Evolutionary conservation across 2,113 vertebrate species (phyloP), one percentile per base, ranked within the genome.

Genomic region (Syngnathus floridae): DNA sequence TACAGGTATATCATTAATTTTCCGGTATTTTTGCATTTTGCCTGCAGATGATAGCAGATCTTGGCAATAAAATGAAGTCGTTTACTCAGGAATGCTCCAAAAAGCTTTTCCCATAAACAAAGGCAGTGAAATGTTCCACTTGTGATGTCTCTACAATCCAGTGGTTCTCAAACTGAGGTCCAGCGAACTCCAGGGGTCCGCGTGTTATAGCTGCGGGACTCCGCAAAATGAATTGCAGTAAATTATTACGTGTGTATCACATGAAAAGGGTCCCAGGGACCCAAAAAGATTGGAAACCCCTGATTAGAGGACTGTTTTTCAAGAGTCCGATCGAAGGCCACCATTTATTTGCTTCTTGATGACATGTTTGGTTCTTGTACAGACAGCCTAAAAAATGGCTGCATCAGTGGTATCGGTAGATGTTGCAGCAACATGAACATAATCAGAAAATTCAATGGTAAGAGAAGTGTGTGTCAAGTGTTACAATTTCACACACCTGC

Each of bases 11-110:
- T 16, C 26, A 17, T 35, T 11, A 16, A 56, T 56, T 56, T 56
- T 56, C 26, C 26, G 12, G 26, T 36, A 35, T 56, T 56, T 35
- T 56, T 35, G 74, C 65, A 71, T 85, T 82, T 78, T 69, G 67
- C 71, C 78, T 72, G 63, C 75, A 84, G 85, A 73, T 68, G 75
- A 77, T 83, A 65, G 82, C 80, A 85, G 79, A 88, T 88, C 86
- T 86, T 80, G 77, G 61, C 58, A 45, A 67, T 57, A 37, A 60
- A 66, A 74, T 58, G 26, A 71, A 54, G 64, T 51, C n/a, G 73
- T 75, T 67, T 57, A 77, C 67, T 84, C 72, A 77, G 58, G 85
- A 80, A 81, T 10, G 45, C 59, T 83, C 75, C 64, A 79, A 82
- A 83, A 71, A 81, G 80, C 74, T 85, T 87, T 86, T 56, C 13